Evolutionary conservation across 2,113 vertebrate genomes (phyloP).

Genomic region (Gadus macrocephalus): DNA sequence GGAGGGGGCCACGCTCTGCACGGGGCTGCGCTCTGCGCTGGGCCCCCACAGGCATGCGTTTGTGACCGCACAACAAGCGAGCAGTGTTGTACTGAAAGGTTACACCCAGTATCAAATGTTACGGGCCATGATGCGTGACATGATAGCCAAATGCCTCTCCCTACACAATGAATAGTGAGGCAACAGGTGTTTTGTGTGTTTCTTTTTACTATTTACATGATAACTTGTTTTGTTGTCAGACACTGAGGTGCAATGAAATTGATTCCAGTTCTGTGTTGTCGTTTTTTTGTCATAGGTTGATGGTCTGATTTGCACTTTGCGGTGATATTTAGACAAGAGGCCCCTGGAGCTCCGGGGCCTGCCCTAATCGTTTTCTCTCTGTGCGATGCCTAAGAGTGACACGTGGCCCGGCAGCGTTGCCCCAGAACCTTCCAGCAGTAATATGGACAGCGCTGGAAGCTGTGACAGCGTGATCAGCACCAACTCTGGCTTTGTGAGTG

Average conservation of each 20-base stretch:
- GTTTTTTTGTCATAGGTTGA: conserved; percentile 36
- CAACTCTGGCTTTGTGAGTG: conserved; percentile 81
- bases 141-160: too few relatives aligned
- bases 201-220: too few relatives aligned
- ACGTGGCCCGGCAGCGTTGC: conserved; percentile 73
- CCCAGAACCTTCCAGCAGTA: conserved; percentile 64
- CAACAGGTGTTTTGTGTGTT: too few relatives aligned
- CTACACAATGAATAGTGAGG: too few relatives aligned
- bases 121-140: too few relatives aligned
- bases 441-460: conserved; percentile 75
- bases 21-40: too few relatives aligned
- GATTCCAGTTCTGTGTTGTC: not conserved
- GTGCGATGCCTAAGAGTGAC: conserved; percentile 80
- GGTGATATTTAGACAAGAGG: conserved; percentile 20
- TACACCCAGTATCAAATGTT: too few relatives aligned
- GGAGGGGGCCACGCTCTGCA: not conserved
- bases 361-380: conserved; percentile 7
- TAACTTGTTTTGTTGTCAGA: too few relatives aligned
- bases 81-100: too few relatives aligned
- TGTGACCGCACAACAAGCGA: not conserved
- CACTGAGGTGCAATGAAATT: not conserved
- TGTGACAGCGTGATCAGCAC: conserved; percentile 82
- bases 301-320: not conserved
- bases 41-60: too few relatives aligned
- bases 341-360: conserved; percentile 13